Conservation (phyloP, 2,888 invertebrate genomes). For the Tipula lateralis region DNA sequence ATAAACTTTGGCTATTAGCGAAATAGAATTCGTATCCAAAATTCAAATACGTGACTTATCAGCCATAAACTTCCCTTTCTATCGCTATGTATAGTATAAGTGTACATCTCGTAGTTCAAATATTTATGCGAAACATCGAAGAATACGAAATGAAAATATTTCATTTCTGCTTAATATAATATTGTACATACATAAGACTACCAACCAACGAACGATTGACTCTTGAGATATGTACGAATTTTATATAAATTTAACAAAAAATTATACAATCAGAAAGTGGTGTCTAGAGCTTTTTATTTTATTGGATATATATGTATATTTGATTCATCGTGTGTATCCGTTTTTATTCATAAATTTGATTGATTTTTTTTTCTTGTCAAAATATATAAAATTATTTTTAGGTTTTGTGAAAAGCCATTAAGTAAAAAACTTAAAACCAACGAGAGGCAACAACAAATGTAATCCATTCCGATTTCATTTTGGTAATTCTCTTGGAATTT, state of each 20-base stretch:
- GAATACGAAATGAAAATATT: neutral
- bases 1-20: neutral
- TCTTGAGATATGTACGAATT: neutral
- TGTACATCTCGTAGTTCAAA: neutral
- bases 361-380: neutral
- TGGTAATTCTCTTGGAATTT: neutral
- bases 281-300: neutral
- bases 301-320: neutral
- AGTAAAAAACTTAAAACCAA: neutral
- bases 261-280: neutral
- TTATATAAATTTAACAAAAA: neutral
- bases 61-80: neutral
- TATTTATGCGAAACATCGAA: neutral
- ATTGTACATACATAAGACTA: neutral
- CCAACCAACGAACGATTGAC: neutral
- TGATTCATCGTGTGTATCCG: neutral
- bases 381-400: neutral
- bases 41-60: neutral
- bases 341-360: neutral
- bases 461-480: neutral
- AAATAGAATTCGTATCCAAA: neutral
- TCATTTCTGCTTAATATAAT: neutral
- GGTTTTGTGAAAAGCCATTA: neutral
- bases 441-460: neutral
- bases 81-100: neutral